These are phyloP conservation scores for Sminthopsis crassicaudata DNA, from an alignment of 2,113 vertebrate species.

Conservation along the genomic window DNA sequence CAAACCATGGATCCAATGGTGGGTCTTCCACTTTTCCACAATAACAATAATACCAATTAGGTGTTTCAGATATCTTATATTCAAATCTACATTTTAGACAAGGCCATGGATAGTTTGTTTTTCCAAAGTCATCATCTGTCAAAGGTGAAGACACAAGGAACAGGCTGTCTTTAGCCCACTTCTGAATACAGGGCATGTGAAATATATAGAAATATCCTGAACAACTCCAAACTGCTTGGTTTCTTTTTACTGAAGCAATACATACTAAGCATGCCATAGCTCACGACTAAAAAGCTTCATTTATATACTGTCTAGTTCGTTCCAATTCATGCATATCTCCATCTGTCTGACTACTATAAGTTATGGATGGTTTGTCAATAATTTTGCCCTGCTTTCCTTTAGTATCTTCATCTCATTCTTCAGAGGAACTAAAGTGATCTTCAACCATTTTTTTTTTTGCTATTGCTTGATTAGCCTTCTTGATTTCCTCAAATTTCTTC, in stretches of 20 bases:
- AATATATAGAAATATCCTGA: constrained; percentile 96
- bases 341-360: constrained; percentile 93
- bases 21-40: constrained; percentile 97
- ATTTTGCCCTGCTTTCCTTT: constrained; percentile 91
- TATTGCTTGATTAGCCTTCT: constrained; percentile 91
- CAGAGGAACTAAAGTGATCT: constrained; percentile 89
- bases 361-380: constrained; percentile 92
- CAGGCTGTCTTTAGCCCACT: constrained; percentile 96
- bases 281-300: no score
- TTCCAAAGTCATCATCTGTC: constrained; percentile 93
- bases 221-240: constrained; percentile 99
- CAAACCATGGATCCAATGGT: constrained; percentile 93
- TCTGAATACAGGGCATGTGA: constrained; percentile 97
- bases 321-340: no score
- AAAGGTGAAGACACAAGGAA: constrained; percentile 94
- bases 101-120: constrained; percentile 95
- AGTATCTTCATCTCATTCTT: constrained; percentile 86
- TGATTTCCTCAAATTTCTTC: constrained; percentile 95
- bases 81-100: constrained; percentile 98
- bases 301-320: no score
- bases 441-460: constrained; percentile 91
- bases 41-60: constrained; percentile 93
- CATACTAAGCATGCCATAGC: no score
- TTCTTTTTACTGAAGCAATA: no score
- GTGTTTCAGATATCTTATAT: constrained; percentile 91